phyloP scores from a whole-genome alignment of 2,888 invertebrate species.

The Chymomyza amoena region DNA sequence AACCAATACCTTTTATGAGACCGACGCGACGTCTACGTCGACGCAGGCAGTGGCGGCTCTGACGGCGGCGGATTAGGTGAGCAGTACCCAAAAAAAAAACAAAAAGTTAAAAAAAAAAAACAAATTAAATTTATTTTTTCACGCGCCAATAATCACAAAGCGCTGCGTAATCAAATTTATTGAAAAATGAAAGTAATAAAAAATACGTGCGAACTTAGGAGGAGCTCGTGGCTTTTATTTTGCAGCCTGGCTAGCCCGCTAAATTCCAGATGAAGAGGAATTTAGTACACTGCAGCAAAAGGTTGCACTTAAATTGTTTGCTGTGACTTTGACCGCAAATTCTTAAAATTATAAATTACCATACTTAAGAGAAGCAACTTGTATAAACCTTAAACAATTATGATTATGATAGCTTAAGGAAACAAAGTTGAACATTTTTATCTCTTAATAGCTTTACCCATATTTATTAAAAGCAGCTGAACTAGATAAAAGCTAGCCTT shows the following conservation, averaged over 20 bases:
- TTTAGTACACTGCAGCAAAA: background rate
- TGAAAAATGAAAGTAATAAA: slow-evolving; percentile 68
- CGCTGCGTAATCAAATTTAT: slow-evolving; percentile 71
- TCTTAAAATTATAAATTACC: background rate
- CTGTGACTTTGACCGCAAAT: background rate
- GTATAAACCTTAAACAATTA: too few relatives aligned
- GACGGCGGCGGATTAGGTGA: slow-evolving; percentile 50
- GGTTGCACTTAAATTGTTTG: background rate
- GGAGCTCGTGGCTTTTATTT: background rate
- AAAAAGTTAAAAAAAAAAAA: slow-evolving; percentile 12
- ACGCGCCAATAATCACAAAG: slow-evolving; percentile 72
- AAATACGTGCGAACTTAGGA: slow-evolving; percentile 20
- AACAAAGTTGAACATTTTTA: too few relatives aligned
- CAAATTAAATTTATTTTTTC: slow-evolving; percentile 71
- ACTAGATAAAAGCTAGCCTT: too few relatives aligned
- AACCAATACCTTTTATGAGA: slow-evolving; percentile 64
- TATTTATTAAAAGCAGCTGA: too few relatives aligned
- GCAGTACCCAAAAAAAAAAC: background rate
- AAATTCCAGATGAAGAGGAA: slow-evolving; percentile 42
- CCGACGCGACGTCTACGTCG: slow-evolving; percentile 26
- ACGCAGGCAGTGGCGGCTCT: background rate
- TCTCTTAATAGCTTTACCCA: too few relatives aligned
- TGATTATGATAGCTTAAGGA: too few relatives aligned
- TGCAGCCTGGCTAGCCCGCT: background rate
- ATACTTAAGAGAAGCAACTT: background rate